Percentiles rank a stretch among this genome's conserved stretches.
Conservation (phyloP, 1,140 invertebrate species). For the Probaryconus sp. region DNA sequence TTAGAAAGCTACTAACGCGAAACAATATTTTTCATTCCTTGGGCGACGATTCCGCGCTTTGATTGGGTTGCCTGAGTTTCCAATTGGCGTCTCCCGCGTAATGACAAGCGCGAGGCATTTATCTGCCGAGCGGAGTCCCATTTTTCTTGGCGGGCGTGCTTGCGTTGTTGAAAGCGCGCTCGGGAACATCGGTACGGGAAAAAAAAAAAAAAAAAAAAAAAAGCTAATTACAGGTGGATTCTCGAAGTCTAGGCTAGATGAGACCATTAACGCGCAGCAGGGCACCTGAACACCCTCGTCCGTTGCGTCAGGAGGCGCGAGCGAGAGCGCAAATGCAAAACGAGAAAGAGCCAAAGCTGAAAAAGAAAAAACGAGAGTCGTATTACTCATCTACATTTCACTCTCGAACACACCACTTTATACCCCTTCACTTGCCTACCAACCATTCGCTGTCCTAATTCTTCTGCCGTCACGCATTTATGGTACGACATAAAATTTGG, state of each 20-base stretch:
- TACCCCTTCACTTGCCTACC: conserved; percentile 55
- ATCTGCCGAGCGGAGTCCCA: conserved; percentile 25
- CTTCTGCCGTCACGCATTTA: conserved; percentile 61
- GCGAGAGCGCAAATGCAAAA: conserved; percentile 22
- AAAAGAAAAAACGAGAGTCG: conserved; percentile 57
- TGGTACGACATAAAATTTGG: conserved; percentile 63
- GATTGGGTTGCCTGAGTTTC: conserved; percentile 19
- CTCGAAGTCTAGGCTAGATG: conserved; percentile 58
- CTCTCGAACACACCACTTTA: conserved; percentile 58
- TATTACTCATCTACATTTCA: conserved; percentile 63
- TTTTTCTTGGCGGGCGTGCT: conserved; percentile 29
- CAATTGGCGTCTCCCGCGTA: conserved; percentile 31
- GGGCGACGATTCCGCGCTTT: conserved; percentile 42
- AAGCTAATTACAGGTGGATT: conserved; percentile 55
- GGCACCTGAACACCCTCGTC: conserved; percentile 55
- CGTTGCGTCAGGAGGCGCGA: conserved; percentile 28
- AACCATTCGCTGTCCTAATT: conserved; percentile 59
- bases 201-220: conserved; percentile 61
- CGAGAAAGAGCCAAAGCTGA: conserved; percentile 24
- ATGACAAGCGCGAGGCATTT: conserved; percentile 33
- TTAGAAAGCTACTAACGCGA: conserved; percentile 54
- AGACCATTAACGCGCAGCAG: conserved; percentile 59
- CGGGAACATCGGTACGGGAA: conserved; percentile 33
- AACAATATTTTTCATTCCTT: conserved; percentile 42
- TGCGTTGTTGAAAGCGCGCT: conserved; percentile 30